Evolutionary conservation across 23 tunicate species (phyloP), one percentile per base, ranked within the genome.

Genomic region (Corella eumyota): DNA sequence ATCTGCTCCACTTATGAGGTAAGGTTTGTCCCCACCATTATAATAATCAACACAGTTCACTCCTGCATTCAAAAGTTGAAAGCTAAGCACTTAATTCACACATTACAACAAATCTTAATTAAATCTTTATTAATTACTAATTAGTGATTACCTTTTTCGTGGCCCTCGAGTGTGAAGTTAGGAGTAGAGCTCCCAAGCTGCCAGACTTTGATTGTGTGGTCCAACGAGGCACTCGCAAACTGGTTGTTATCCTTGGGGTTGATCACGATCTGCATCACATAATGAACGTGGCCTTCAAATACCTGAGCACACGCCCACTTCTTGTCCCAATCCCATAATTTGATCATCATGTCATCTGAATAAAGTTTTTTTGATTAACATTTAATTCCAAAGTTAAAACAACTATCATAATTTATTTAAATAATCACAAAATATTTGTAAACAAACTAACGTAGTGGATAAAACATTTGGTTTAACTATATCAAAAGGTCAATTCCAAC

Each of bases 281-380:
- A 93, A 58, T 93, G 99, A 38, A 90, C 69, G 79, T 93, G 99
- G 52, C 99, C 99, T 51, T 93, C 99, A 59, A 93, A 93, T 25
- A 93, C 79, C 64, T 93, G 99, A n/a, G 78, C 65, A 69, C 95
- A 85, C 36, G 27, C 31, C 95, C 95, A 93, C 49, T 93, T 93
- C 79, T 93, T 93, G 26, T 93, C 99, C 99, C 99, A 93, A 46
- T 93, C 85, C 99, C 99, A 93, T 15, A 93, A 67, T 34, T 93
- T 93, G 40, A 93, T 93, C 56, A 85, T 60, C 99, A 93, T 93
- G 67, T 93, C 99, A 65, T 93, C 98, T 77, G 75, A 40, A 67
- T 58, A 48, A 13, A 4, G 20, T 7, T 7, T 51, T n/a, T n/a
- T n/a, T n/a, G 15, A 44, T 17, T 44, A 44, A 44, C 17, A 44